A percentile compares a stretch with the other conserved stretches of the same genome.
Conservation (phyloP, 2,113 vertebrate species). For the Anser cygnoides region DNA sequence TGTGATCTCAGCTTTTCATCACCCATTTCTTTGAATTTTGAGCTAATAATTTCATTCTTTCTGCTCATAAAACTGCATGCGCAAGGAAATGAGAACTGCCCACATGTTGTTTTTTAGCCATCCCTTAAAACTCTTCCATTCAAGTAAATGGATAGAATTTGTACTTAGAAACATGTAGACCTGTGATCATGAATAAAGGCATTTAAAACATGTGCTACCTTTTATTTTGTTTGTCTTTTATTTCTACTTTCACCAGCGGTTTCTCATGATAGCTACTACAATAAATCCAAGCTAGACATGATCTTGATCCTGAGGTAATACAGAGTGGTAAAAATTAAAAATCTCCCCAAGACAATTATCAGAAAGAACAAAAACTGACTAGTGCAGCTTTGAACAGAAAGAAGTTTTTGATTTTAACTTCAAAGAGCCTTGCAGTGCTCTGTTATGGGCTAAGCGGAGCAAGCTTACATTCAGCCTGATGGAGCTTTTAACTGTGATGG, state of each 20-base stretch:
- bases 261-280: rapidly evolving
- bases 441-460: background rate
- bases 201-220: background rate
- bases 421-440: background rate
- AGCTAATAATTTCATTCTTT: background rate
- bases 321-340: background rate
- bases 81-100: background rate
- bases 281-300: background rate
- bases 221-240: background rate
- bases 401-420: background rate
- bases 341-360: background rate
- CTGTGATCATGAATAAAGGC: background rate
- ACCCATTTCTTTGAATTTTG: background rate
- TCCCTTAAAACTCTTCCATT: background rate
- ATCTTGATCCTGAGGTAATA: background rate
- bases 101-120: background rate
- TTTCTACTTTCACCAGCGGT: background rate
- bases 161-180: background rate
- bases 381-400: background rate
- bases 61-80: background rate
- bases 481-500: background rate
- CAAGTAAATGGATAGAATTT: background rate
- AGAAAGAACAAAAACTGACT: background rate
- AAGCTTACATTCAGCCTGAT: background rate
- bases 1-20: background rate